Base-by-base conservation (phyloP, 2,888 invertebrate genomes). In the Sinopyrophorus schimmeli region DNA sequence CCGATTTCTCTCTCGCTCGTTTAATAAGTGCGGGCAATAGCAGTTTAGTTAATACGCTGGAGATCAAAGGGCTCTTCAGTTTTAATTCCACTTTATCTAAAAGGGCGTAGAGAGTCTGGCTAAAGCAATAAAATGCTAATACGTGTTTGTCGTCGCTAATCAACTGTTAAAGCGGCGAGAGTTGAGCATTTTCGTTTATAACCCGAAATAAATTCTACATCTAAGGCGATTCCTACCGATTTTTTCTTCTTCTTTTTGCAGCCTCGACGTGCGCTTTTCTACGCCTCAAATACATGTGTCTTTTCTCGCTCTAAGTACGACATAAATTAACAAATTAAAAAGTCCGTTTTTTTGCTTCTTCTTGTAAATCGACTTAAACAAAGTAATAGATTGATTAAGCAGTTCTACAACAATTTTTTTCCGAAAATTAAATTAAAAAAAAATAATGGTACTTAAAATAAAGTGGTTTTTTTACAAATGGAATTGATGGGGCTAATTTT, bases 61-160 rank as follows among this genome's bases (percentile, higher is more conserved):
- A 72, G 73, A 77, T 77, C 77, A 77, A 77, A 77, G 77, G 67
- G 71, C 74, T 66, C 73, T 72, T 71, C 73, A 71, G 73, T 76
- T 77, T 77, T 77, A 77, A 77, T 77, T 77, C 76, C 75, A 76
- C 75, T 77, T 76, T 76, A 76, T 76, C 76, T 74, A 72, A 70
- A n/a, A 73, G 76, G 76, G 74, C 71, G 72, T 71, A 69, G 68
- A 71, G 71, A 67, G 69, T 65, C 65, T 66, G 69, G 74, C 74
- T 70, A 68, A 73, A 71, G 73, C 81, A 82, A 82, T 82, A 82
- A 82, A 82, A 82, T 82, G 82, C 77, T 81, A 82, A 82, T 82
- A 78, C 74, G 76, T 81, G 81, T 82, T 82, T 81, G 81, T 79
- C 75, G 76, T 78, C 76, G 77, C 76, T 81, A 81, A 81, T 80